phyloP scores from a whole-genome alignment of 2,113 vertebrate species.

The Podarcis cretensis region DNA sequence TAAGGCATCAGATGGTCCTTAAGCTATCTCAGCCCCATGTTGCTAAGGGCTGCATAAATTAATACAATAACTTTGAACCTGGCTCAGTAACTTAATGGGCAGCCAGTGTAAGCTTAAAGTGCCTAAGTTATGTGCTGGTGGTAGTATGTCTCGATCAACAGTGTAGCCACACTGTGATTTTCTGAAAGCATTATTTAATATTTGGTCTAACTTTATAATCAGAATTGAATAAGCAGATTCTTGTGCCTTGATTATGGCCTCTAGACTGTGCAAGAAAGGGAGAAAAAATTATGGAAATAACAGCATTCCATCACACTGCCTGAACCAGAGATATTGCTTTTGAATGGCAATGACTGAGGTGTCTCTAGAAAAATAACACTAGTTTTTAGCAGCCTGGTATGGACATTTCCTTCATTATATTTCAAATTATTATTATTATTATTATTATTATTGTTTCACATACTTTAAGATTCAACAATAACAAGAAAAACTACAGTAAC shows the following conservation, averaged over 20 bases:
- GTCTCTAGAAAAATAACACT: constrained; percentile 59
- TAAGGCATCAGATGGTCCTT: no score
- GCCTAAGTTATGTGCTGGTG: no score
- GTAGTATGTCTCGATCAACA: no score
- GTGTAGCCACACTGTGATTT: not conserved
- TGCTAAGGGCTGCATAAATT: no score
- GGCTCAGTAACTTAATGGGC: no score
- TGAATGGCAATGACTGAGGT: constrained; percentile 63
- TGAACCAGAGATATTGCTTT: constrained; percentile 1
- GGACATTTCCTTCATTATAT: constrained; percentile 52
- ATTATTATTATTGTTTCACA: no score
- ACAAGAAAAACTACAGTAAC: no score
- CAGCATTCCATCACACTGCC: not conserved
- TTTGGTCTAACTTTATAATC: constrained; percentile 30
- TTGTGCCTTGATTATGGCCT: constrained; percentile 51
- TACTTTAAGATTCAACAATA: no score
- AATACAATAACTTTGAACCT: no score
- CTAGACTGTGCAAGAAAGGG: constrained; percentile 40
- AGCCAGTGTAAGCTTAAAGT: no score
- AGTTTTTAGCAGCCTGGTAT: constrained; percentile 52
- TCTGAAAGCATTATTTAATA: constrained; percentile 15
- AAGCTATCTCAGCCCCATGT: no score
- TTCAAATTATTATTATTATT: constrained; percentile 49
- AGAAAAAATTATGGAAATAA: constrained; percentile 41
- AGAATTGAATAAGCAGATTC: constrained; percentile 47